These are phyloP conservation scores for Isichthys henryi DNA, from an alignment of 2,113 vertebrate species.

Conservation along the genomic window DNA sequence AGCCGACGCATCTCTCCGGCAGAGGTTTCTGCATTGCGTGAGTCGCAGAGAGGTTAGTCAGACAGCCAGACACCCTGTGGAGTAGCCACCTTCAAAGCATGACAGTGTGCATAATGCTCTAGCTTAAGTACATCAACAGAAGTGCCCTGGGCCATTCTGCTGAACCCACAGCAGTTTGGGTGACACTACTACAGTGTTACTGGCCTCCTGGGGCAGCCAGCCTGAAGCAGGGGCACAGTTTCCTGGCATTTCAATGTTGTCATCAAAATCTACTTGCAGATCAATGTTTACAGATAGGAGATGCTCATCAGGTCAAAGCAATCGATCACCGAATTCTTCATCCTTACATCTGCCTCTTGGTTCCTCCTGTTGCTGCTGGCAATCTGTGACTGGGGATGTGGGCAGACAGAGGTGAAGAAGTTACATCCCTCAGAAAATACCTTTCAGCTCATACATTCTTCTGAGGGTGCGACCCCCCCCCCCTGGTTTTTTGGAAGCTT, in stretches of 20 bases:
- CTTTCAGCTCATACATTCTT: neutral
- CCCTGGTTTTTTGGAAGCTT: neutral
- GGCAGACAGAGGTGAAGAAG: neutral
- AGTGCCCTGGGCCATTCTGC: neutral
- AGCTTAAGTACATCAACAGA: neutral
- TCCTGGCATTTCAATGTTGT: neutral
- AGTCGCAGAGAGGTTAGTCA: neutral
- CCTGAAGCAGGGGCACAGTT: too few species aligned
- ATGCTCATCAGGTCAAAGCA: slow-evolving; percentile 82
- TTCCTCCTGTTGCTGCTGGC: slow-evolving; percentile 69
- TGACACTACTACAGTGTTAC: neutral
- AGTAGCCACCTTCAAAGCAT: neutral
- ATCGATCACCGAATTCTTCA: slow-evolving; percentile 76
- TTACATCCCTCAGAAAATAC: neutral
- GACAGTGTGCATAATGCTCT: neutral
- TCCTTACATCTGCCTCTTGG: slow-evolving; percentile 74
- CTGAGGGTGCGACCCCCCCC: neutral
- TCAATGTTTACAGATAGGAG: slow-evolving; percentile 72
- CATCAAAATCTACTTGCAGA: slow-evolving; percentile 67
- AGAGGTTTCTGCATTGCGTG: slow-evolving; percentile 41
- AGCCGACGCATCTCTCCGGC: slow-evolving; percentile 75
- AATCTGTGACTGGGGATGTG: slow-evolving; percentile 50
- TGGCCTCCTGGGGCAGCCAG: neutral
- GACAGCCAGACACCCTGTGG: neutral
- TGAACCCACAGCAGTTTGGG: neutral